phyloP scores from a whole-genome alignment of 1,140 invertebrate genomes.

The Streblospio benedicti region DNA sequence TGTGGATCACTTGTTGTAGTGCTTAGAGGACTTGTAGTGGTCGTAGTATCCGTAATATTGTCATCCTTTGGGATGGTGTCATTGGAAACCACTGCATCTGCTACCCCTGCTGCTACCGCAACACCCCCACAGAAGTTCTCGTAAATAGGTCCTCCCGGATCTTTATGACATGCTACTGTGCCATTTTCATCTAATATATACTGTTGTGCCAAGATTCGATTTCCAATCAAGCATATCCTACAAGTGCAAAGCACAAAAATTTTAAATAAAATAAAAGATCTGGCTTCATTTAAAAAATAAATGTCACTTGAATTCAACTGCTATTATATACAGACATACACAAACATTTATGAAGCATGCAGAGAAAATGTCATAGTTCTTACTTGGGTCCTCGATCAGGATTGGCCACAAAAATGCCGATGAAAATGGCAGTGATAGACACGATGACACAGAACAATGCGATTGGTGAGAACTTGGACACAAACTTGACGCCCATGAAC shows the following conservation, averaged over 20 bases:
- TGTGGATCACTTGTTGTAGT: not conserved
- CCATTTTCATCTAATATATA: not conserved
- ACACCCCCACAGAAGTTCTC: not conserved
- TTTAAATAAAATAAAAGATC: not conserved
- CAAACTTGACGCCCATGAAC: constrained; percentile 93
- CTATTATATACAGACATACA: not conserved
- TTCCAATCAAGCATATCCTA: constrained; percentile 11
- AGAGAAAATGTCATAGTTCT: not conserved
- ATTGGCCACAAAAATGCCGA: constrained; percentile 82
- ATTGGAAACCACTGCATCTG: no score
- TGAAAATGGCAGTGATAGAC: constrained; percentile 90
- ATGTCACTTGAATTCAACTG: not conserved
- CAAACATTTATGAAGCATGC: not conserved
- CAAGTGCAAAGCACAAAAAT: not conserved
- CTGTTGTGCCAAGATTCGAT: not conserved
- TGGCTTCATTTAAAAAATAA: not conserved
- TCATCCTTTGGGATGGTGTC: not conserved
- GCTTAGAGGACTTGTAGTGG: constrained; percentile 7
- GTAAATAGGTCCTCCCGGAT: not conserved
- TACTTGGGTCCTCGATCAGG: constrained; percentile 58
- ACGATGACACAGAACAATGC: constrained; percentile 91
- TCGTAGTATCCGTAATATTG: not conserved
- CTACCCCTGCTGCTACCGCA: no score
- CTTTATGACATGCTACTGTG: no score
- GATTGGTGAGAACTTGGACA: constrained; percentile 95